A percentile compares a stretch with the other conserved stretches of the same genome.
Conservation (phyloP, 1,140 invertebrate genomes). For the Panulirus ornatus region DNA sequence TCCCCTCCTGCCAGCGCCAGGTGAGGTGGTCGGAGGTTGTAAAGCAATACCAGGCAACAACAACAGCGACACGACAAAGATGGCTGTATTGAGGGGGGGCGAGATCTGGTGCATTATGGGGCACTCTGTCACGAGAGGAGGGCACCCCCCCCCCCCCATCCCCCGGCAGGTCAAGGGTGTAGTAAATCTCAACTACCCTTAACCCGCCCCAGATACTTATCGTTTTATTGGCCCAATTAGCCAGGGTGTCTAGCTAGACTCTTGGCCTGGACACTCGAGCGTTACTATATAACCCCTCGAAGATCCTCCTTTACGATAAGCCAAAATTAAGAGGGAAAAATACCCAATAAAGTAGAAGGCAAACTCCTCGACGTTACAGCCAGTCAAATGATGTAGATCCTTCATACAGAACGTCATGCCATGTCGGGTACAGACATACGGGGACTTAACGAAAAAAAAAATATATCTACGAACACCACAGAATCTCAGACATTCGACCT, state of each 20-base stretch:
- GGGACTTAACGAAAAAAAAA: too few species aligned
- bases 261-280: background rate
- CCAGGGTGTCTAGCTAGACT: background rate
- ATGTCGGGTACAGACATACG: too few species aligned
- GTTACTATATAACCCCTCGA: background rate
- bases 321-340: too few species aligned
- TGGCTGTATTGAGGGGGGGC: background rate
- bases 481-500: too few species aligned
- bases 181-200: constrained; percentile 21
- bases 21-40: background rate
- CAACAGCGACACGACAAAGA: background rate
- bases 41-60: background rate
- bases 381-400: too few species aligned
- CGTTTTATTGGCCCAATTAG: constrained; percentile 43
- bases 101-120: background rate
- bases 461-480: too few species aligned
- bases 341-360: too few species aligned
- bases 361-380: too few species aligned
- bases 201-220: constrained; percentile 30
- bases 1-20: background rate
- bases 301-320: constrained; percentile 5
- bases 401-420: too few species aligned
- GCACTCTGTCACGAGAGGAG: background rate
- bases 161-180: too few species aligned
- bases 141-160: too few species aligned